Evolutionary conservation across 2,888 invertebrate genomes (phyloP).

Genomic region (Serripes groenlandicus): DNA sequence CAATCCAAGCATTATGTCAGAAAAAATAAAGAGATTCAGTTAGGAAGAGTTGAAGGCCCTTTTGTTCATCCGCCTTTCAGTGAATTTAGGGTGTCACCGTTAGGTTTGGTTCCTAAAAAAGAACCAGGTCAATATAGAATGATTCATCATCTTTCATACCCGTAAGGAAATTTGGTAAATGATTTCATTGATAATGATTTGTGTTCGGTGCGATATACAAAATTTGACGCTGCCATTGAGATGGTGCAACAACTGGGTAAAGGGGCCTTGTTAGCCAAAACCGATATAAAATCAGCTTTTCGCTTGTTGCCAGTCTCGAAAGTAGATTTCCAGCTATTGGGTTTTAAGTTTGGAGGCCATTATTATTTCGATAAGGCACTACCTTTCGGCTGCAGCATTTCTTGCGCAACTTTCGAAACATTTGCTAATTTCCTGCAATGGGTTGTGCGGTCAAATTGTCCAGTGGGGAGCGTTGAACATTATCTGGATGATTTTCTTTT

Average conservation of each 20-base stretch:
- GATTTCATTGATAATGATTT: slow-evolving; percentile 44
- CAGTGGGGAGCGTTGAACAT: slow-evolving; percentile 4
- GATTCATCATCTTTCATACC: slow-evolving; percentile 52
- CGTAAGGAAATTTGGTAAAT: slow-evolving; percentile 35
- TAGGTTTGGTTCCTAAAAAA: slow-evolving; percentile 49
- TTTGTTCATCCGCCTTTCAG: slow-evolving; percentile 12
- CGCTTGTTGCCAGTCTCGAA: slow-evolving; percentile 27
- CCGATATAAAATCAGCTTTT: slow-evolving; percentile 33
- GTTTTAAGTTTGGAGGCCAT: slow-evolving; percentile 37
- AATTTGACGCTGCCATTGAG: slow-evolving; percentile 8
- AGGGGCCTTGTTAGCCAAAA: not conserved
- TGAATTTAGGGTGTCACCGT: slow-evolving; percentile 25
- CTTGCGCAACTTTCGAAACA: slow-evolving; percentile 30
- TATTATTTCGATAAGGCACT: slow-evolving; percentile 44
- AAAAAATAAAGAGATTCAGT: slow-evolving; percentile 36
- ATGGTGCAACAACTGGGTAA: slow-evolving; percentile 17
- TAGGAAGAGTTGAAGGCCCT: slow-evolving; percentile 37
- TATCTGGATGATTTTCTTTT: slow-evolving; percentile 50
- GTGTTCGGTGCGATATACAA: slow-evolving; percentile 19
- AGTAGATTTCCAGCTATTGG: slow-evolving; percentile 31
- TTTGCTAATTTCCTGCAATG: slow-evolving; percentile 30
- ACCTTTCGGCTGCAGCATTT: slow-evolving; percentile 46
- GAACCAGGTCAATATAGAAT: slow-evolving; percentile 33
- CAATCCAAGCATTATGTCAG: not conserved
- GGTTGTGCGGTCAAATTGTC: not conserved